Conservation (phyloP, 2,797 vertebrate species). For the Urosaurus nigricauda region DNA sequence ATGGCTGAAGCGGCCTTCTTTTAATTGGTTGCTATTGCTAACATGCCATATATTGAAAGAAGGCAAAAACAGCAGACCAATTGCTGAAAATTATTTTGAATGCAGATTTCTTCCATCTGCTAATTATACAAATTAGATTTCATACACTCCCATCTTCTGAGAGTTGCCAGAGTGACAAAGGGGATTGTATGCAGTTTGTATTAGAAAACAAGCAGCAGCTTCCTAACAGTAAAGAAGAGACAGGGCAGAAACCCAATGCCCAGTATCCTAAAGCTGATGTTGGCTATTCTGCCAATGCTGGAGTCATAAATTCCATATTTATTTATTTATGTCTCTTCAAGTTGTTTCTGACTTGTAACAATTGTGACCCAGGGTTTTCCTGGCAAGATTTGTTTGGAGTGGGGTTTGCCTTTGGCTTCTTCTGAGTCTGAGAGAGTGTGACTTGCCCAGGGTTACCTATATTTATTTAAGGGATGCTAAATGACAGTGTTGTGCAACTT, state of each 20-base stretch:
- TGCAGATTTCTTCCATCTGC: slow-evolving; percentile 40
- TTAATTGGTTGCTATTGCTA: slow-evolving; percentile 35
- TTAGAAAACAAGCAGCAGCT: background rate
- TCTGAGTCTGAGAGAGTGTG: no score
- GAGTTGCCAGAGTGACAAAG: background rate
- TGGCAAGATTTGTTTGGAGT: no score
- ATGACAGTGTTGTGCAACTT: background rate
- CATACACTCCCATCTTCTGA: slow-evolving; percentile 20
- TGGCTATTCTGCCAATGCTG: background rate
- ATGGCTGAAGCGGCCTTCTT: slow-evolving; percentile 3
- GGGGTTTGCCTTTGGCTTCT: no score
- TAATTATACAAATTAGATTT: slow-evolving; percentile 61
- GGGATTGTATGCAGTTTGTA: background rate
- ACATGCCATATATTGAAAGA: slow-evolving; percentile 39
- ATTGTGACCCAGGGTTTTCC: no score
- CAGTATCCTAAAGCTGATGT: background rate
- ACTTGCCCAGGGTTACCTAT: background rate
- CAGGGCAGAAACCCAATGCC: background rate
- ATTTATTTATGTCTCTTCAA: no score
- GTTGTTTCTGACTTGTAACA: no score
- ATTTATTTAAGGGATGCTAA: background rate
- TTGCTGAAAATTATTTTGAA: slow-evolving; percentile 46
- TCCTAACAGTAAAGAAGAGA: background rate
- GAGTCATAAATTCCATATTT: background rate
- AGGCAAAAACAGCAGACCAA: slow-evolving; percentile 38